A percentile compares a stretch with the other conserved stretches of the same genome.
Evolutionary conservation across 2,113 vertebrate genomes (phyloP).

Genomic region (Bos javanicus): DNA sequence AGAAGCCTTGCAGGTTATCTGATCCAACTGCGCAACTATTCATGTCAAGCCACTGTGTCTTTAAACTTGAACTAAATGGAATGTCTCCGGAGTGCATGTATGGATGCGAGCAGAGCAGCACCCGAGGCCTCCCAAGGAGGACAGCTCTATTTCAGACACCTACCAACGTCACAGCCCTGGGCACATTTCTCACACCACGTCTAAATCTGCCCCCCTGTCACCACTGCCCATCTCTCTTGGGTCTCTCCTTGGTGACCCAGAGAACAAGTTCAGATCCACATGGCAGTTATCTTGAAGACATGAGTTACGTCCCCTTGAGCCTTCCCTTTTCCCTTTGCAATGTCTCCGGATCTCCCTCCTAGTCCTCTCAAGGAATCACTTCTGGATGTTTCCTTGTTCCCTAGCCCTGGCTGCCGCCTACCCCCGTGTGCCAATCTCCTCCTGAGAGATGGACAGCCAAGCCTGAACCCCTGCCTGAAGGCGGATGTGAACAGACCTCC

Average conservation of each 20-base stretch:
- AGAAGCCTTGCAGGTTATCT: neutral
- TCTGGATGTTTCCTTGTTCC: neutral
- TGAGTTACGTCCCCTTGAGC: neutral
- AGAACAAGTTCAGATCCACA: neutral
- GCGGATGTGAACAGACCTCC: neutral
- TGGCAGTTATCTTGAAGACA: neutral
- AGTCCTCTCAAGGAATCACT: neutral
- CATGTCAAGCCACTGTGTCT: neutral
- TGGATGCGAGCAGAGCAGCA: fast-evolving
- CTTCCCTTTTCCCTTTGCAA: neutral
- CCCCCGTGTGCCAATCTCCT: neutral
- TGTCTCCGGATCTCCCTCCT: neutral
- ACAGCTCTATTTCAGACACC: neutral
- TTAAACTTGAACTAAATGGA: neutral
- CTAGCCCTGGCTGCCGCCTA: neutral
- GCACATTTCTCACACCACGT: neutral
- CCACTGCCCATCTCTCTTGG: neutral
- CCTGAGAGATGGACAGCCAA: neutral
- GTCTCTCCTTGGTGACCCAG: neutral
- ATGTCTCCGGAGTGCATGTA: too few species aligned
- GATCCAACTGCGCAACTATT: neutral
- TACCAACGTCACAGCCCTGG: fast-evolving
- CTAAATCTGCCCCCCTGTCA: neutral
- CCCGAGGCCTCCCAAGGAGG: neutral
- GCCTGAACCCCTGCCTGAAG: neutral